These are phyloP conservation scores for Cyprinodon diabolis DNA, from an alignment of 2,797 vertebrate species.

Conservation along the genomic window DNA sequence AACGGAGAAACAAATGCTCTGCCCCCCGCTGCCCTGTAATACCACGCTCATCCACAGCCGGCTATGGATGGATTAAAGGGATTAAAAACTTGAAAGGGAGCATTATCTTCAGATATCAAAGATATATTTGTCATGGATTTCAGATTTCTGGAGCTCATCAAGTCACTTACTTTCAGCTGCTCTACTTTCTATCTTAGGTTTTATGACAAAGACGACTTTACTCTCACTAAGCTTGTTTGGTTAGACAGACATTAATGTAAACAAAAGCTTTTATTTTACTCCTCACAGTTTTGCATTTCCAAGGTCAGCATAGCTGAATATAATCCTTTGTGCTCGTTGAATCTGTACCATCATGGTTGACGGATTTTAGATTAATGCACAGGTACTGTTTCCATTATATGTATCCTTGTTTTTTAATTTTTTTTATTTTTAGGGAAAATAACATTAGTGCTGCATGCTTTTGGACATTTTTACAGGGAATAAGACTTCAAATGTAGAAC, in stretches of 20 bases:
- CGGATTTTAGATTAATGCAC: neutral
- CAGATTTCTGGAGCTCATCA: slow-evolving; percentile 26
- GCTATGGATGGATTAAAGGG: slow-evolving; percentile 52
- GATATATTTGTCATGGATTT: slow-evolving; percentile 33
- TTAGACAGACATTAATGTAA: neutral
- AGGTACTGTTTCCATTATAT: neutral
- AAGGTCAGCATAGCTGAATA: neutral
- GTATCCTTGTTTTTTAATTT: neutral
- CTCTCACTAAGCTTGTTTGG: neutral
- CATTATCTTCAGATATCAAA: slow-evolving; percentile 42
- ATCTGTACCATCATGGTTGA: neutral
- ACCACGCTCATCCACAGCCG: slow-evolving; percentile 24
- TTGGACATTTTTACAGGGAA: neutral
- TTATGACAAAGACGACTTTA: neutral
- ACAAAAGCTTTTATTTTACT: neutral
- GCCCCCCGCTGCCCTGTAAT: slow-evolving; percentile 27
- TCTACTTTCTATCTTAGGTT: neutral
- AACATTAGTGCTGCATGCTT: neutral
- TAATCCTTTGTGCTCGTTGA: neutral
- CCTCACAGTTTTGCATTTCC: neutral
- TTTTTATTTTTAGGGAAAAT: neutral
- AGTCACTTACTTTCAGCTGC: neutral
- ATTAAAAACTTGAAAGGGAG: slow-evolving; percentile 50
- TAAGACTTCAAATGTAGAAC: neutral
- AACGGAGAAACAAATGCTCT: slow-evolving; percentile 16